Evolutionary conservation across 2,797 vertebrate species (phyloP).

Genomic region (Catharus ustulatus): DNA sequence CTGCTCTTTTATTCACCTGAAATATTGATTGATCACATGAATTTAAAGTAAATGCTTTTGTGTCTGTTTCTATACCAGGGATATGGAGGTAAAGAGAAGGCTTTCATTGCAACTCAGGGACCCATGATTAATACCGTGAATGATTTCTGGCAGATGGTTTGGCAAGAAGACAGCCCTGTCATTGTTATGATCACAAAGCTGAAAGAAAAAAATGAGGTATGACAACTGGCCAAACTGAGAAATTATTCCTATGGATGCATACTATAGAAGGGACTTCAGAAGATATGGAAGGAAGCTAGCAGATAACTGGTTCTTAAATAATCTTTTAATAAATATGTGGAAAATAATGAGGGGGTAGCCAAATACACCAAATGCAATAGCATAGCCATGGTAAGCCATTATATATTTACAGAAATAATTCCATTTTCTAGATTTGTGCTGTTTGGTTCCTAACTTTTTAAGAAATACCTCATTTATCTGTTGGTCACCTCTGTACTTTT

Average conservation of each 20-base stretch:
- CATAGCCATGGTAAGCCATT: neutral
- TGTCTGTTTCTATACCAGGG: constrained; percentile 80
- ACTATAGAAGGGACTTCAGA: neutral
- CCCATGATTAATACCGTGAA: constrained; percentile 98
- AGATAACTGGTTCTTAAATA: neutral
- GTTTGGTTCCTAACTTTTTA: neutral
- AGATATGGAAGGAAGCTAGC: neutral
- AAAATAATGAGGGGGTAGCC: neutral
- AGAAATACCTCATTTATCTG: neutral
- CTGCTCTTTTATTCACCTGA: neutral
- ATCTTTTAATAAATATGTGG: neutral
- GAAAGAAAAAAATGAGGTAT: constrained; percentile 98
- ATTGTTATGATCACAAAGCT: constrained; percentile 99
- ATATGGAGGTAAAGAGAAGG: constrained; percentile 86
- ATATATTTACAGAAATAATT: neutral
- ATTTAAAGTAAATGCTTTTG: constrained; percentile 38
- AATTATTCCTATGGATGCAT: neutral
- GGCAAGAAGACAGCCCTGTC: constrained; percentile 92
- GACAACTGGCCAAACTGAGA: constrained; percentile 4
- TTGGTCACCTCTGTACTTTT: neutral
- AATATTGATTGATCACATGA: neutral
- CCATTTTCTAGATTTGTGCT: neutral
- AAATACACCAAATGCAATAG: neutral
- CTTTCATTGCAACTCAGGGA: constrained; percentile 94
- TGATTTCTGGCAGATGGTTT: constrained; percentile 98